Evolutionary conservation across 2,113 vertebrate species (phyloP).

Genomic region (Ursus arctos): DNA sequence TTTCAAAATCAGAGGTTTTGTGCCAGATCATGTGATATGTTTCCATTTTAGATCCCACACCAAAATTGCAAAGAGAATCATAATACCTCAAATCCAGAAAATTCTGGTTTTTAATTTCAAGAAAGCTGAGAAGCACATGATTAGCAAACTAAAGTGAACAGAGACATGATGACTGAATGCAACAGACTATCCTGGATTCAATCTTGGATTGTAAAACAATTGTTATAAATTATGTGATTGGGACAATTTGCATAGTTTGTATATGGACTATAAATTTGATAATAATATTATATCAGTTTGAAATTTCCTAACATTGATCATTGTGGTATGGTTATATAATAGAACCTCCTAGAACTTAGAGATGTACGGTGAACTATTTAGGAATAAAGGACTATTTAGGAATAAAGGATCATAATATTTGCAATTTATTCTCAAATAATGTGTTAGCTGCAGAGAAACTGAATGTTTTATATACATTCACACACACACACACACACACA

Average conservation of each 20-base stretch:
- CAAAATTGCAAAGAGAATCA: neutral
- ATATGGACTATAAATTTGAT: neutral
- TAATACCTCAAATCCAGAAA: neutral
- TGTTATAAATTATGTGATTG: neutral
- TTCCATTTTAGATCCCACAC: neutral
- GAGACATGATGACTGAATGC: neutral
- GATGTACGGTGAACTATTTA: neutral
- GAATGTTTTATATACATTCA: neutral
- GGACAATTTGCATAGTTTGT: neutral
- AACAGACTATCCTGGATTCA: neutral
- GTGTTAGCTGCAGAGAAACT: neutral
- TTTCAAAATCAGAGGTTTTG: constrained; percentile 28
- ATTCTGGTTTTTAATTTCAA: constrained; percentile 1
- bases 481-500: neutral
- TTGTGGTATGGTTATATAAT: neutral
- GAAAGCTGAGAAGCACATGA: neutral
- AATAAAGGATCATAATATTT: neutral
- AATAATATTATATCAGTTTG: neutral
- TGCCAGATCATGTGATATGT: neutral
- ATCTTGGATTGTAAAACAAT: neutral
- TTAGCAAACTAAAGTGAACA: neutral
- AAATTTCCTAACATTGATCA: constrained; percentile 43
- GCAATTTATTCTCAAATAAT: neutral
- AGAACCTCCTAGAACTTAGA: neutral
- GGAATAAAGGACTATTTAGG: too few relatives aligned